Conservation (phyloP, 2,797 vertebrate genomes). For the Calcarius lapponicus region DNA sequence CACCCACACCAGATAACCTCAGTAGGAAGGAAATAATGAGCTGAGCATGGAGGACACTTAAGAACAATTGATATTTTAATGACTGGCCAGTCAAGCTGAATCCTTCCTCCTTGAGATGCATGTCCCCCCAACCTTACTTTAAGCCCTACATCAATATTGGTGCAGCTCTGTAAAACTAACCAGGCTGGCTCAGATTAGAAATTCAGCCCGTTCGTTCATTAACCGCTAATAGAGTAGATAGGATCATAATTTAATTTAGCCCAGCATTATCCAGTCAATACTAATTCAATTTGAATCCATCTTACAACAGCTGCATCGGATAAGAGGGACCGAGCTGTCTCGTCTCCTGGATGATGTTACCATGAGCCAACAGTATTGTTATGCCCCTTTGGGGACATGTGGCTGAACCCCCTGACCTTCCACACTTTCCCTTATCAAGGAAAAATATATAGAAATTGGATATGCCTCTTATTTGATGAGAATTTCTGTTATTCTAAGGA, state of each 20-base stretch:
- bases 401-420: constrained; percentile 26
- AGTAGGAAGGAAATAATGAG: constrained; percentile 34
- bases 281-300: constrained; percentile 64
- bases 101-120: constrained; percentile 36
- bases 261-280: constrained; percentile 59
- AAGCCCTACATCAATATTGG: constrained; percentile 42
- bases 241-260: constrained; percentile 69
- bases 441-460: constrained; percentile 48
- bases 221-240: constrained; percentile 58
- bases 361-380: constrained; percentile 52
- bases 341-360: constrained; percentile 44
- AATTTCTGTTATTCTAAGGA: constrained; percentile 44
- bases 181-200: constrained; percentile 52
- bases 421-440: constrained; percentile 36
- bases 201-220: constrained; percentile 52
- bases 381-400: constrained; percentile 28
- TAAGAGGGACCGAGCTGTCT: constrained; percentile 46
- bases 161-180: constrained; percentile 43
- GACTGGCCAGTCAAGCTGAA: constrained; percentile 21
- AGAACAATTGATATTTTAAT: constrained; percentile 55
- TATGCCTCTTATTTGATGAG: constrained; percentile 32
- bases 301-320: constrained; percentile 60
- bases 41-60: constrained; percentile 34
- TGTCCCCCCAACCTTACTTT: background rate
- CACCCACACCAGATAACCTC: background rate